Evolutionary conservation across 2,797 vertebrate genomes (phyloP).

Genomic region (Tragopan temminckii): DNA sequence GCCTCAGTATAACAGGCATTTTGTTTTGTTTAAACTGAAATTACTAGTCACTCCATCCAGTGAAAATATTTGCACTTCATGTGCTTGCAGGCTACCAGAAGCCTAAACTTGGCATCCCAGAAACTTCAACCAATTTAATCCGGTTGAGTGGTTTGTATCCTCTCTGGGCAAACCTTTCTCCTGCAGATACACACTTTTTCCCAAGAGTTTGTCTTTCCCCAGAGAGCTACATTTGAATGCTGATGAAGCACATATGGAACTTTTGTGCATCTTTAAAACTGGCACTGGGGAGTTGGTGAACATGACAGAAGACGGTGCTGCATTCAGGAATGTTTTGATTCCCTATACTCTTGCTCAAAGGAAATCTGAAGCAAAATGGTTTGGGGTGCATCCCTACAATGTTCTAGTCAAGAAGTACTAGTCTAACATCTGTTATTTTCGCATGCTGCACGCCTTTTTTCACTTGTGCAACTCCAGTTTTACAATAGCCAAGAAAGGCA

Average conservation of each 20-base stretch:
- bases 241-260: background rate
- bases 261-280: background rate
- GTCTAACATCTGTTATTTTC: slow-evolving; percentile 21
- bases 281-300: background rate
- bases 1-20: background rate
- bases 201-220: background rate
- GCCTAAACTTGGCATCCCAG: background rate
- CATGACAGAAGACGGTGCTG: background rate
- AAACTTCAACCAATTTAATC: background rate
- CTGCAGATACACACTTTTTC: background rate
- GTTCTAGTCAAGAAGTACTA: background rate
- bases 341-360: background rate
- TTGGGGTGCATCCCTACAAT: background rate
- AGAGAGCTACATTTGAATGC: background rate
- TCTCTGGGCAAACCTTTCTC: background rate
- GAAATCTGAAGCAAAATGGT: slow-evolving; percentile 25
- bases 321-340: background rate
- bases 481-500: background rate
- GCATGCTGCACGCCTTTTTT: background rate
- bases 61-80: background rate
- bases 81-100: background rate
- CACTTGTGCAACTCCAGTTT: slow-evolving; percentile 8
- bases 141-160: background rate
- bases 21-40: background rate
- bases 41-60: background rate